A percentile compares a stretch with the other conserved stretches of the same genome.
Evolutionary conservation across 2,797 vertebrate species (phyloP).

Genomic region (Poecilia wingei): DNA sequence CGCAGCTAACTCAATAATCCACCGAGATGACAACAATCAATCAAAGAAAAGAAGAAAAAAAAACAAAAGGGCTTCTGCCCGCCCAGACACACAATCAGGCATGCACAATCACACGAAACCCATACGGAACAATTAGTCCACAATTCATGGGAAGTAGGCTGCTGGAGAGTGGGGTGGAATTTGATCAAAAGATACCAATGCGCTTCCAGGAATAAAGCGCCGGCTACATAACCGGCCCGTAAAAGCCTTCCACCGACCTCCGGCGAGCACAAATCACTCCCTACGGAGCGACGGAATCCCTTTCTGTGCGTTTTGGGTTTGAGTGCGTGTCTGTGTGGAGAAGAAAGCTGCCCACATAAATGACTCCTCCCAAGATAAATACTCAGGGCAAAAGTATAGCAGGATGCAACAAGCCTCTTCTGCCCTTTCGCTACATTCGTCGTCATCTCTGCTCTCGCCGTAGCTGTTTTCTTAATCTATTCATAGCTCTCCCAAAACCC

Average conservation of each 20-base stretch:
- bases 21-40: constrained; percentile 77
- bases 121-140: constrained; percentile 67
- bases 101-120: constrained; percentile 40
- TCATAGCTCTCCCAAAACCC: constrained; percentile 14
- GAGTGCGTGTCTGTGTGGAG: constrained; percentile 56
- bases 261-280: constrained; percentile 73
- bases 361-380: constrained; percentile 61
- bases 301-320: constrained; percentile 62
- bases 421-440: constrained; percentile 24
- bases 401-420: constrained; percentile 58
- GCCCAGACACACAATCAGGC: constrained; percentile 29
- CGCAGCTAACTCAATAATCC: constrained; percentile 75
- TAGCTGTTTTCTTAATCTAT: constrained; percentile 4
- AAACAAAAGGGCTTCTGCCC: constrained; percentile 23
- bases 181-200: constrained; percentile 77
- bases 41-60: constrained; percentile 40
- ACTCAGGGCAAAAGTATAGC: constrained; percentile 41
- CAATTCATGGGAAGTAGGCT: constrained; percentile 68
- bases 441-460: constrained; percentile 2
- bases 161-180: constrained; percentile 78
- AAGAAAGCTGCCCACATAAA: constrained; percentile 55
- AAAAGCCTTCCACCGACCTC: constrained; percentile 75
- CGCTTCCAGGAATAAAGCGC: constrained; percentile 77
- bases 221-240: constrained; percentile 63
- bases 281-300: constrained; percentile 63